Evolutionary conservation across 2,888 invertebrate species (phyloP).

Genomic region (Thera obeliscata): DNA sequence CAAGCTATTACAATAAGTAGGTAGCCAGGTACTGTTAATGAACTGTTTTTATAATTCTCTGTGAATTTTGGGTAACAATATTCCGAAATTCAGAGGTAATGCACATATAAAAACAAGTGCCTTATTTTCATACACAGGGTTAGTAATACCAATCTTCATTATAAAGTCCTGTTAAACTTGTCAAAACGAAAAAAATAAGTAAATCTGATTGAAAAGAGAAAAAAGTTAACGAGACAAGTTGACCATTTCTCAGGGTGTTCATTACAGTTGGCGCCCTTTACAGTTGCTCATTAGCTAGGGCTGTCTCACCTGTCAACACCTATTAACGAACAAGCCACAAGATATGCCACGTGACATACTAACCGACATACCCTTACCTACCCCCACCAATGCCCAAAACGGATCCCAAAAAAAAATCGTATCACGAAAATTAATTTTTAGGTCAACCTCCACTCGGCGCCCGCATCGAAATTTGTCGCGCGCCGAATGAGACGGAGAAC

Average conservation of each 20-base stretch:
- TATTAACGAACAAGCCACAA: constrained; percentile 30
- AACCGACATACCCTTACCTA: constrained; percentile 55
- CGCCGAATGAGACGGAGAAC: constrained; percentile 66
- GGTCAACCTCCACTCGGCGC: constrained; percentile 79
- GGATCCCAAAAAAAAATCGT: constrained; percentile 71
- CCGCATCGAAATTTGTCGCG: constrained; percentile 83
- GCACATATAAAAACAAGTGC: no score
- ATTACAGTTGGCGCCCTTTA: constrained; percentile 21
- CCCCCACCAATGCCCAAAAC: constrained; percentile 50
- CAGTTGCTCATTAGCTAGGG: constrained; percentile 30
- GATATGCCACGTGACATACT: constrained; percentile 64
- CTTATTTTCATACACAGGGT: no score
- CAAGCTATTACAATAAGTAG: constrained; percentile 1
- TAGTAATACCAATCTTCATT: no score
- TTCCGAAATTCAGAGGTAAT: neutral
- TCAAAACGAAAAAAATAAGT: neutral
- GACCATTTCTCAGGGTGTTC: constrained; percentile 24
- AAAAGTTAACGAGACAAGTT: constrained; percentile 27
- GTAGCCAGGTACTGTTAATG: constrained; percentile 11
- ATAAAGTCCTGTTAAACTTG: neutral
- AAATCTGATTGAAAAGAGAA: constrained; percentile 9
- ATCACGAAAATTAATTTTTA: constrained; percentile 80
- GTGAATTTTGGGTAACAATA: neutral
- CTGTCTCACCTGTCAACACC: constrained; percentile 28
- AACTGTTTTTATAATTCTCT: constrained; percentile 19